Conservation (phyloP, 2,113 vertebrate genomes). For the Ahaetulla prasina region DNA sequence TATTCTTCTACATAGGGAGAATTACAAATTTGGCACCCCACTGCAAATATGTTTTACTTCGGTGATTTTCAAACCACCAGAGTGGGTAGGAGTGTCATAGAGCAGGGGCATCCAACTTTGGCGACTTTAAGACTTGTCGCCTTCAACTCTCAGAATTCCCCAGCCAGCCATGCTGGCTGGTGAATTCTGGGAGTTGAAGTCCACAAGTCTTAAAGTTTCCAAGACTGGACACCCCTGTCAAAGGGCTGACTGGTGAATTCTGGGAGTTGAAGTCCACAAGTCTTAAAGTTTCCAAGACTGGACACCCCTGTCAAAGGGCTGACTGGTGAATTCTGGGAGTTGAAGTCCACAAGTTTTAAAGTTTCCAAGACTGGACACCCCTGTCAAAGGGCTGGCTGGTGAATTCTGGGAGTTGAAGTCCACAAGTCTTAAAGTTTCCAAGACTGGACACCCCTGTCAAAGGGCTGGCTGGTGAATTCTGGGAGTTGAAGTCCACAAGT, state of each 20-base stretch:
- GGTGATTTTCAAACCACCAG: neutral
- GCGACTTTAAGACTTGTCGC: neutral
- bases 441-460: neutral
- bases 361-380: neutral
- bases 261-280: neutral
- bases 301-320: neutral
- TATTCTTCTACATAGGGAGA: neutral
- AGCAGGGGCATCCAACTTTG: neutral
- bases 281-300: neutral
- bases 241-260: neutral
- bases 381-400: neutral
- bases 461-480: neutral
- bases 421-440: neutral
- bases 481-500: neutral
- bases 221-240: neutral
- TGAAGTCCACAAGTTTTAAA: neutral
- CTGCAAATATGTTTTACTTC: neutral
- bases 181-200: neutral
- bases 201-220: neutral
- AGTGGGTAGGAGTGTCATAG: neutral
- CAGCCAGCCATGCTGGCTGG: too few species aligned
- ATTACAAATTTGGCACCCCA: neutral
- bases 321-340: neutral
- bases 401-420: neutral
- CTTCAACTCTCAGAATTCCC: neutral